phyloP scores from a whole-genome alignment of 2,113 vertebrate species.

The Loxodonta africana region DNA sequence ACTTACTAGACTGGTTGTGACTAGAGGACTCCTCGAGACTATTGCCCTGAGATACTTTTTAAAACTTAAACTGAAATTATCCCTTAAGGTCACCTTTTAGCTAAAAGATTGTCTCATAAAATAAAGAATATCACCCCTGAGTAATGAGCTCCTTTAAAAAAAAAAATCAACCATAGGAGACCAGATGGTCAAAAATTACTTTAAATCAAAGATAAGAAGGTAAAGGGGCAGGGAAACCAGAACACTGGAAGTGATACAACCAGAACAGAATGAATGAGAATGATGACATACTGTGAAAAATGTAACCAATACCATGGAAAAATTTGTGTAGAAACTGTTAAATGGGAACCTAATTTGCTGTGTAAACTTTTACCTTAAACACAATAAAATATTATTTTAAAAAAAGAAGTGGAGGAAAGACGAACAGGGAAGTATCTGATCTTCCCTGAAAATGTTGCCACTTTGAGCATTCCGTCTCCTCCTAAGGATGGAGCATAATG shows the following conservation, averaged over 20 bases:
- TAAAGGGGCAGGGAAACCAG: neutral
- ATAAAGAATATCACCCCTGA: neutral
- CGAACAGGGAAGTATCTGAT: neutral
- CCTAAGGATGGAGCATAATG: neutral
- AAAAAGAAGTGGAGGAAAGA: neutral
- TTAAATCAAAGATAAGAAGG: no score
- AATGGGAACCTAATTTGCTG: no score
- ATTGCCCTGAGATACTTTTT: neutral
- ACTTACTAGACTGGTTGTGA: neutral
- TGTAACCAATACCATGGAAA: no score
- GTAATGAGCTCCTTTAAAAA: neutral
- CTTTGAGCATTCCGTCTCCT: neutral
- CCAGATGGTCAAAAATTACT: neutral
- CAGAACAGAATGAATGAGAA: neutral
- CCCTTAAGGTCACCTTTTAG: neutral
- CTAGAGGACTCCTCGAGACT: neutral
- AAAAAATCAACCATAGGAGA: neutral
- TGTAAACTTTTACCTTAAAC: no score
- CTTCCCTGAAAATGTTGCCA: neutral
- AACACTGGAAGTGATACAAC: neutral
- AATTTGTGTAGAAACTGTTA: no score
- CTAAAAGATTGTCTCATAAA: neutral
- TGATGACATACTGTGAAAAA: no score
- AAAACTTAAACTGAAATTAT: neutral
- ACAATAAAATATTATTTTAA: no score